These are phyloP conservation scores for Heliconius congener DNA, from an alignment of 1,140 invertebrate genomes.

Conservation along the genomic window DNA sequence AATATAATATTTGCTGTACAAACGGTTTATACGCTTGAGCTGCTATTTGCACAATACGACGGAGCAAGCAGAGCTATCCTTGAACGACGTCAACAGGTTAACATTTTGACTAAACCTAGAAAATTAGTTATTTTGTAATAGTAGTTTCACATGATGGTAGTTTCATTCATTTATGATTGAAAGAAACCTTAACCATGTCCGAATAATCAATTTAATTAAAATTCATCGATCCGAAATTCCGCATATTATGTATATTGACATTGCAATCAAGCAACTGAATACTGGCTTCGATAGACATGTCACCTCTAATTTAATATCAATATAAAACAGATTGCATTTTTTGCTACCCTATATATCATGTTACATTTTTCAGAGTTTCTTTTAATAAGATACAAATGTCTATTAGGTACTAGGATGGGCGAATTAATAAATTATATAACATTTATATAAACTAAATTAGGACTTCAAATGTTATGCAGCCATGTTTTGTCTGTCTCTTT, in stretches of 20 bases:
- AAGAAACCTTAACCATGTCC: background rate
- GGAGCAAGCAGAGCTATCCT: conserved; percentile 59
- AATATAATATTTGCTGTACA: conserved; percentile 70
- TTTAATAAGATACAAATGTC: background rate
- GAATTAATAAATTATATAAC: background rate
- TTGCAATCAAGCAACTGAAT: conserved; percentile 53
- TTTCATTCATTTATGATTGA: conserved; percentile 17
- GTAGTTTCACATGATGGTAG: background rate
- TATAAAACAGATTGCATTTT: conserved; percentile 20
- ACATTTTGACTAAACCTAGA: conserved; percentile 48
- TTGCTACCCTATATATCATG: conserved; percentile 15
- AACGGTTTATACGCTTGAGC: conserved; percentile 53
- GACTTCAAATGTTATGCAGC: too few species aligned
- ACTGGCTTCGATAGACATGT: conserved; percentile 53
- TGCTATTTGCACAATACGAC: conserved; percentile 61
- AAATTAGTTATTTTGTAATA: background rate
- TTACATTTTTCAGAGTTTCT: conserved; percentile 10
- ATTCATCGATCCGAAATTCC: conserved; percentile 15
- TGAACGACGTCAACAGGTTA: conserved; percentile 58
- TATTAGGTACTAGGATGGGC: too few species aligned
- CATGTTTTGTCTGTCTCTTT: too few species aligned
- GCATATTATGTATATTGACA: conserved; percentile 45
- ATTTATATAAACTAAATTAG: too few species aligned
- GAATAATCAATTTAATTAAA: conserved; percentile 3
- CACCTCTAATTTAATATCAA: conserved; percentile 42